Conservation (phyloP, 2,888 invertebrate genomes). For the Dexiosoma caninum region DNA sequence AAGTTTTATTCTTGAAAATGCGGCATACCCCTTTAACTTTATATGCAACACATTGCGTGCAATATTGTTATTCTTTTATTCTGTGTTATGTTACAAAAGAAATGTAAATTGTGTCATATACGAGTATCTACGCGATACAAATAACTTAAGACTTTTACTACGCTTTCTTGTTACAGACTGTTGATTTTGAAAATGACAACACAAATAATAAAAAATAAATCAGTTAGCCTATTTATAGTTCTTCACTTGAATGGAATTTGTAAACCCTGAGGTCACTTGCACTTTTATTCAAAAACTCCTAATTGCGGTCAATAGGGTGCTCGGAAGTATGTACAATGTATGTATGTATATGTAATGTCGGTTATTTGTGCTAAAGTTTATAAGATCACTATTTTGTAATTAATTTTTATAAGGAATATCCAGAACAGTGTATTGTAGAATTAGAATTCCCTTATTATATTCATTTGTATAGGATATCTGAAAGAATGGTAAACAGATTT, state of each 20-base stretch:
- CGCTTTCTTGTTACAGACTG: conserved; percentile 70
- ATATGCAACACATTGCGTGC: conserved; percentile 36
- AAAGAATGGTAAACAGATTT: background rate
- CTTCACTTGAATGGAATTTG: background rate
- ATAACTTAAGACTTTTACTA: conserved; percentile 45
- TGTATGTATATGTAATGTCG: too few relatives aligned
- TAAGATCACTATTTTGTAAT: too few relatives aligned
- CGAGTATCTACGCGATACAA: background rate
- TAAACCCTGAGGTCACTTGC: conserved; percentile 3
- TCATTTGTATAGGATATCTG: too few relatives aligned
- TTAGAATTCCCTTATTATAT: too few relatives aligned
- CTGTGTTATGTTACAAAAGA: background rate
- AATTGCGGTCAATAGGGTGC: background rate
- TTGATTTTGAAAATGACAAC: conserved; percentile 74
- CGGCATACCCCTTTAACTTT: background rate
- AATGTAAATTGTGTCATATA: conserved; percentile 50
- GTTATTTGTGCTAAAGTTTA: too few relatives aligned
- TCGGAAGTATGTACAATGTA: background rate
- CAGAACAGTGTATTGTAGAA: too few relatives aligned
- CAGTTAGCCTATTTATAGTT: conserved; percentile 12
- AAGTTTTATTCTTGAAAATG: background rate
- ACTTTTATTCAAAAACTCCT: background rate
- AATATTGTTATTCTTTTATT: background rate
- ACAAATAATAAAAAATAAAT: background rate
- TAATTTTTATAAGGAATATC: background rate